phyloP scores from a whole-genome alignment of 2,113 vertebrate genomes.

The Datnioides undecimradiatus region DNA sequence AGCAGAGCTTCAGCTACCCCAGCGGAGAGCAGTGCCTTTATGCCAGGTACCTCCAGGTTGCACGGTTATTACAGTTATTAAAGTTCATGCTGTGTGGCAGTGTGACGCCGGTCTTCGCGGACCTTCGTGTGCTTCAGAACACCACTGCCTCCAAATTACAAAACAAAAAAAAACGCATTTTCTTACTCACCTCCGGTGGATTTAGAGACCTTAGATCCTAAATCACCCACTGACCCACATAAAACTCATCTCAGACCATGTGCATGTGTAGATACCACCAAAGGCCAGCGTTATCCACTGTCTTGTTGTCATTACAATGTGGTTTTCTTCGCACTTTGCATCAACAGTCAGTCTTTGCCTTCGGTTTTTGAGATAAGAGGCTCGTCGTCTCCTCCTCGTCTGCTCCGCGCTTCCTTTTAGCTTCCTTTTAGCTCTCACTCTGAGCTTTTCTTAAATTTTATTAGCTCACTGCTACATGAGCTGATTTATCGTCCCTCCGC shows the following conservation, averaged over 20 bases:
- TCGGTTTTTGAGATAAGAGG: conserved; percentile 1
- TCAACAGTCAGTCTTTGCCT: neutral
- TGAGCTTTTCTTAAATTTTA: neutral
- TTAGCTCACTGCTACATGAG: neutral
- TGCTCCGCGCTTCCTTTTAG: neutral
- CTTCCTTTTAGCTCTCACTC: neutral
- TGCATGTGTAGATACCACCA: neutral
- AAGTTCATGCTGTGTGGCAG: neutral
- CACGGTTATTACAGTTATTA: neutral
- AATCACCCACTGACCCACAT: too few species aligned
- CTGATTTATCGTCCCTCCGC: neutral
- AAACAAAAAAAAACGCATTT: neutral
- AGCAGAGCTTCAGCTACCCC: conserved; percentile 87
- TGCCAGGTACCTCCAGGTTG: conserved; percentile 85
- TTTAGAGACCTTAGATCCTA: too few species aligned
- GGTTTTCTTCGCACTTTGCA: neutral
- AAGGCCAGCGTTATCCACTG: neutral
- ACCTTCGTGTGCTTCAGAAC: too few species aligned
- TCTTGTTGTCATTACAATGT: neutral
- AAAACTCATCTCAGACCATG: too few species aligned
- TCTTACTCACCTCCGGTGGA: too few species aligned
- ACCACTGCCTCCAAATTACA: neutral
- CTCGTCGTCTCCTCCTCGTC: neutral
- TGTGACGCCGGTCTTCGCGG: neutral
- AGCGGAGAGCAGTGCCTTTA: conserved; percentile 97